Evolutionary conservation across 37 sponge, comb jelly and placozoan genomes (phyloP), one percentile per base, ranked within the genome.

Genomic region (Chondrosia reniformis): DNA sequence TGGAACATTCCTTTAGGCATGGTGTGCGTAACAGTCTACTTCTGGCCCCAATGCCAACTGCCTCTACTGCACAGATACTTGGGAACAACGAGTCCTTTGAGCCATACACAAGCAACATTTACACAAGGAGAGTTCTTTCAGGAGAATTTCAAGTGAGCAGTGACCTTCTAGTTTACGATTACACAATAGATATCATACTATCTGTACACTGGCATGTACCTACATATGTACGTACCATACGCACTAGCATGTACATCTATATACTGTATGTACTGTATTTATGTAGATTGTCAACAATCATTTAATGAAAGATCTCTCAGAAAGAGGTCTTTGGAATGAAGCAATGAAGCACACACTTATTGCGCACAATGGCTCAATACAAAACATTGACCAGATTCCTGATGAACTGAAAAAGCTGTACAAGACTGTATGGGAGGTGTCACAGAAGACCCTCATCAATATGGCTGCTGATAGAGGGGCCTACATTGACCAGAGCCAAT

Each of bases 11-110:
- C 76, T 44, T 3, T 67, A 97, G 97, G 66, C 75, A 87, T 88
- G 99, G 99, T 21, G 61, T 95, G 1, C 88, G 99, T 0, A 98
- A 98, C 87, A 96, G 96, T 42, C 81, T 98, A 33, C 82, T 98
- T 17, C 58, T 98, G 52, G 96, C 99, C 39, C 99, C 99, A 27
- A 98, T 98, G 99, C 99, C 99, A 1, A 98, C 99, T 12, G 99
- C 99, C 45, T 96, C 96, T 57, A 98, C 99, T 31, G 99, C 99
- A 22, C 99, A 98, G 66, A 98, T 98, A 73, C 89, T 98, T 24
- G 99, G 99, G 15, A 98, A 98, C 84, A 98, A 98, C 67, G 99
- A 98, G 84, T 91, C 94, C 62, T 93, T 98, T 81, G 99, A 98
- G 77, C 99, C 99, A 2, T 98, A 95, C 84, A 98, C 99, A 55